Conservation (phyloP, 37 sponge, comb jelly and placozoan genomes). For the Geodia barretti region DNA sequence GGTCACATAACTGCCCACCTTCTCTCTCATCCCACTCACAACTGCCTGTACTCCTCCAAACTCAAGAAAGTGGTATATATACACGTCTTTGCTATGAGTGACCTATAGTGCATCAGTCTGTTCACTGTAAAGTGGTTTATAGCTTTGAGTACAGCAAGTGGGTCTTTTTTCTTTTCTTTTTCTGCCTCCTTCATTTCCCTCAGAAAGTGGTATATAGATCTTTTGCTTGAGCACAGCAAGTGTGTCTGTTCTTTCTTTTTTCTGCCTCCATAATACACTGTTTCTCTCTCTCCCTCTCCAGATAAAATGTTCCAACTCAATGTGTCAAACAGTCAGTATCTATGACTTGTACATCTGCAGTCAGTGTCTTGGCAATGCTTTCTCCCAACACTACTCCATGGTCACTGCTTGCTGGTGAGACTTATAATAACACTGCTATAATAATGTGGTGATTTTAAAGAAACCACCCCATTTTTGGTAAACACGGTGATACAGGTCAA, state of each 20-base stretch:
- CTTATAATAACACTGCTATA: no score
- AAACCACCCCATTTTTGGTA: not conserved
- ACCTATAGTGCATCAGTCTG: no score
- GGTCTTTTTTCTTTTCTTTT: no score
- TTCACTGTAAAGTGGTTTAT: no score
- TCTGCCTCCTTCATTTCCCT: not conserved
- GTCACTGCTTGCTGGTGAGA: conserved; percentile 40
- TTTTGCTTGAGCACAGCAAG: not conserved
- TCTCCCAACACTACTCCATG: conserved; percentile 59
- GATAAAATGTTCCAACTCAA: conserved; percentile 43
- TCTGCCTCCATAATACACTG: not conserved
- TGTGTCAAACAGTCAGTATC: conserved; percentile 28
- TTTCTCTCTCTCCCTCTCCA: not conserved
- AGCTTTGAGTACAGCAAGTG: no score
- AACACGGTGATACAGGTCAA: conserved; percentile 12
- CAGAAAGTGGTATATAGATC: not conserved
- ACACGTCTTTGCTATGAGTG: no score
- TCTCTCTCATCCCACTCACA: conserved; percentile 16
- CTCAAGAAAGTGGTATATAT: conserved; percentile 42
- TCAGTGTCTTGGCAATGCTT: conserved; percentile 45
- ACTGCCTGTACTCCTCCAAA: conserved; percentile 35
- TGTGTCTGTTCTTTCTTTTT: not conserved
- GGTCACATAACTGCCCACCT: conserved; percentile 39
- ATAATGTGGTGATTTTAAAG: no score
- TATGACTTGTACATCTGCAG: conserved; percentile 34